Conservation (phyloP, 2,113 vertebrate genomes). For the Excalfactoria chinensis region DNA sequence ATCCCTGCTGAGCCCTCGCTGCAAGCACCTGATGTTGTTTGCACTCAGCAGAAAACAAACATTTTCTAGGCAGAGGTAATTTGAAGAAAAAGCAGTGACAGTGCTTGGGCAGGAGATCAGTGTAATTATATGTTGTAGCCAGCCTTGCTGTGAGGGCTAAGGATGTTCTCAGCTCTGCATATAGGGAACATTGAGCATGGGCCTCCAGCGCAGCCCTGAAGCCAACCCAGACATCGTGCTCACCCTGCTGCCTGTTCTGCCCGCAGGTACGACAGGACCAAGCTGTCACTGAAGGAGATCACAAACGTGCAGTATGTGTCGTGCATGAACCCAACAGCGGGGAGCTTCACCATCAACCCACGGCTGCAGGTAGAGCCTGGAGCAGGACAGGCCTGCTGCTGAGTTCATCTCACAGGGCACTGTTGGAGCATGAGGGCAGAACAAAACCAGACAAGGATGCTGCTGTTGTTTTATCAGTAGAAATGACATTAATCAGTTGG, state of each 20-base stretch:
- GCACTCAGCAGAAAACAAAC: background rate
- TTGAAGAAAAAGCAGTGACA: background rate
- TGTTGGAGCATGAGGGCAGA: background rate
- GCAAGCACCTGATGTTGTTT: background rate
- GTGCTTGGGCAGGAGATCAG: background rate
- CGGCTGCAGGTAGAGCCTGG: slow-evolving; percentile 87
- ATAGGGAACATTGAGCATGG: fast-evolving
- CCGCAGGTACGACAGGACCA: slow-evolving; percentile 92
- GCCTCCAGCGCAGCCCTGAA: background rate
- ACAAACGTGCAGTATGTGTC: slow-evolving; percentile 91
- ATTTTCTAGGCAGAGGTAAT: background rate
- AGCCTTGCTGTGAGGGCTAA: background rate
- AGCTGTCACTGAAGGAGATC: slow-evolving; percentile 91
- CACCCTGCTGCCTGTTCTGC: background rate
- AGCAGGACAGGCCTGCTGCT: fast-evolving
- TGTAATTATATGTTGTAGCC: background rate
- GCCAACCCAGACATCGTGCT: background rate
- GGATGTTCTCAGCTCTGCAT: background rate
- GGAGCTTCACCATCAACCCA: slow-evolving; percentile 97
- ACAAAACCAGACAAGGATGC: background rate
- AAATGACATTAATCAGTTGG: background rate
- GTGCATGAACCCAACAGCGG: slow-evolving; percentile 96
- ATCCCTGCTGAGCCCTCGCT: background rate
- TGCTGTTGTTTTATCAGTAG: background rate
- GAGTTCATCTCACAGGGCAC: fast-evolving